phyloP scores from a whole-genome alignment of 2,888 invertebrate species.

The Calameuta idolon region DNA sequence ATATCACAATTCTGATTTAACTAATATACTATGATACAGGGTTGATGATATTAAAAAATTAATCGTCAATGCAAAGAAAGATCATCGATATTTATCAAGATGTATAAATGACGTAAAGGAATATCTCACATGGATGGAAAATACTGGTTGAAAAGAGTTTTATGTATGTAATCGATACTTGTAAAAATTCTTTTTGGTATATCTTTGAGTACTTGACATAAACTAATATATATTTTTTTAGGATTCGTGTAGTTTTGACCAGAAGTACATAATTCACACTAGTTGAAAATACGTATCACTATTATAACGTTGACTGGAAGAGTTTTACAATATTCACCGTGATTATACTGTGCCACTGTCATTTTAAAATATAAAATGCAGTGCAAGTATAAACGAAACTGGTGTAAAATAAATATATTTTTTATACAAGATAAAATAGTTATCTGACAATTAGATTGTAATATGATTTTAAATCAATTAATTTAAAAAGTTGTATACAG shows the following conservation, averaged over 20 bases:
- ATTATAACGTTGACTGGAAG: not conserved
- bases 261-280: no score
- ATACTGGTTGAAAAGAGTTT: conserved; percentile 18
- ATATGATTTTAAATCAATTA: not conserved
- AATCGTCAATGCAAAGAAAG: conserved; percentile 50
- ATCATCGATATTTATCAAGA: conserved; percentile 49
- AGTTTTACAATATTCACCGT: not conserved
- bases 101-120: conserved; percentile 52
- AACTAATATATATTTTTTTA: no score
- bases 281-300: not conserved
- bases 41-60: conserved; percentile 48
- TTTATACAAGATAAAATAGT: not conserved
- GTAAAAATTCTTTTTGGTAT: no score
- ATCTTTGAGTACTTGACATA: no score
- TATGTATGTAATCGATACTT: no score
- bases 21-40: conserved; percentile 35
- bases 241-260: no score
- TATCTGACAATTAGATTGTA: not conserved
- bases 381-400: not conserved
- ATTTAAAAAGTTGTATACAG: not conserved
- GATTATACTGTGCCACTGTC: not conserved
- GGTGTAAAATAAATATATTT: not conserved
- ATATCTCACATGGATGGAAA: conserved; percentile 52
- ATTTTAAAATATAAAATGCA: not conserved
- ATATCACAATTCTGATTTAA: not conserved